Evolutionary conservation across 2,113 vertebrate genomes (phyloP).

Genomic region (Tyrannus savana): DNA sequence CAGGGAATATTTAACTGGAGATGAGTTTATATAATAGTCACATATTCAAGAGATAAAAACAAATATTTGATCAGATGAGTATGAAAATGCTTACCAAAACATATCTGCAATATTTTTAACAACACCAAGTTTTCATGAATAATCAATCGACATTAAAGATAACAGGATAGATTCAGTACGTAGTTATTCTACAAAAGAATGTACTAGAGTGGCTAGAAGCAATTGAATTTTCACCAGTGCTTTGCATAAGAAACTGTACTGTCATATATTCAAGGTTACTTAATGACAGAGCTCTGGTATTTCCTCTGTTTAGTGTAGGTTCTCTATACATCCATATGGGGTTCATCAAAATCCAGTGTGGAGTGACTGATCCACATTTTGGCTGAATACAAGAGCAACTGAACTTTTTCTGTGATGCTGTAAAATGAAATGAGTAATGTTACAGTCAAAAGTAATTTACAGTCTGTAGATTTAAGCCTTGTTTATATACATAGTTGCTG

Average conservation of each 20-base stretch:
- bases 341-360: conserved; percentile 12
- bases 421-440: conserved; percentile 61
- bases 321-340: conserved; percentile 8
- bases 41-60: neutral
- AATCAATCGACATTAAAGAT: neutral
- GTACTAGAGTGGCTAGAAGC: neutral
- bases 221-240: neutral
- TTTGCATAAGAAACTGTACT: neutral
- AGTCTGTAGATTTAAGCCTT: conserved; percentile 58
- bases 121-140: neutral
- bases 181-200: neutral
- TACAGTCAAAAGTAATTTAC: conserved; percentile 62
- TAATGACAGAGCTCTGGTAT: neutral
- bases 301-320: neutral
- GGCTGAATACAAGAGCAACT: conserved; percentile 29
- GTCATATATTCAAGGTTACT: conserved; percentile 1
- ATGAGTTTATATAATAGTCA: neutral
- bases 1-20: neutral
- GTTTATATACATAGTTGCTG: conserved; percentile 48
- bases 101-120: conserved; percentile 13
- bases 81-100: conserved; percentile 21
- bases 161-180: neutral
- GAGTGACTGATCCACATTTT: conserved; percentile 47
- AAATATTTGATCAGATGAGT: conserved; percentile 10
- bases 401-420: conserved; percentile 37